phyloP scores from a whole-genome alignment of 2,113 vertebrate species.

The Catharus bicknelli region DNA sequence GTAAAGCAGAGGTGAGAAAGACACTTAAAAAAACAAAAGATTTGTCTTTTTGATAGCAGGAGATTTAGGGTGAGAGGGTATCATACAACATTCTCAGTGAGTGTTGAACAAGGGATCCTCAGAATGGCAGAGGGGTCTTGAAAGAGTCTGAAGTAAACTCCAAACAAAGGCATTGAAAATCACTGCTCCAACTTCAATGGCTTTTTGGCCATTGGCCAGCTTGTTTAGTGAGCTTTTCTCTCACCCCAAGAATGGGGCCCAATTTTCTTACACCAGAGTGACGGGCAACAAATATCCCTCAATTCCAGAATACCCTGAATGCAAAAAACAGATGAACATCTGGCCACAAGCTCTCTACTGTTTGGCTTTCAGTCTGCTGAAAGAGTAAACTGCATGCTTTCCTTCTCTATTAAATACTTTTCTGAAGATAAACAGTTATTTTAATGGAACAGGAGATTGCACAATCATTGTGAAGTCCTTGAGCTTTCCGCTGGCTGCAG shows the following conservation, averaged over 20 bases:
- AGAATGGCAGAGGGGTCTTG: not conserved
- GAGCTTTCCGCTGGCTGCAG: slow-evolving; percentile 19
- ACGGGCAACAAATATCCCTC: not conserved
- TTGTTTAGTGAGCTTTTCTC: not conserved
- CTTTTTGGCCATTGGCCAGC: not conserved
- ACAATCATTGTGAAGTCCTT: slow-evolving; percentile 1
- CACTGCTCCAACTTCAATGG: not conserved
- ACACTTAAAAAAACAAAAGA: not conserved
- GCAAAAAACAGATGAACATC: not conserved
- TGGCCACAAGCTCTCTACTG: not conserved
- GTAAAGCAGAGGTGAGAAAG: not conserved
- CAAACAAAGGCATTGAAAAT: not conserved
- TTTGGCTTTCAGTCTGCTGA: not conserved
- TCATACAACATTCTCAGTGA: not conserved
- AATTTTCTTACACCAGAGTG: not conserved
- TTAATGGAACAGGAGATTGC: slow-evolving; percentile 6
- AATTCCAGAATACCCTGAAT: not conserved
- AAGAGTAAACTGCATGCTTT: not conserved
- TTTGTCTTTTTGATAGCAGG: not conserved
- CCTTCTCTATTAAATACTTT: not conserved
- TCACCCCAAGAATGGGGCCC: not conserved
- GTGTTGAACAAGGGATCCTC: not conserved
- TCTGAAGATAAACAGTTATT: slow-evolving; percentile 26
- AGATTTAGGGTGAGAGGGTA: not conserved
- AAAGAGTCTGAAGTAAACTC: not conserved